phyloP scores from a whole-genome alignment of 1,140 invertebrate species.

The Drosophila simulans region DNA sequence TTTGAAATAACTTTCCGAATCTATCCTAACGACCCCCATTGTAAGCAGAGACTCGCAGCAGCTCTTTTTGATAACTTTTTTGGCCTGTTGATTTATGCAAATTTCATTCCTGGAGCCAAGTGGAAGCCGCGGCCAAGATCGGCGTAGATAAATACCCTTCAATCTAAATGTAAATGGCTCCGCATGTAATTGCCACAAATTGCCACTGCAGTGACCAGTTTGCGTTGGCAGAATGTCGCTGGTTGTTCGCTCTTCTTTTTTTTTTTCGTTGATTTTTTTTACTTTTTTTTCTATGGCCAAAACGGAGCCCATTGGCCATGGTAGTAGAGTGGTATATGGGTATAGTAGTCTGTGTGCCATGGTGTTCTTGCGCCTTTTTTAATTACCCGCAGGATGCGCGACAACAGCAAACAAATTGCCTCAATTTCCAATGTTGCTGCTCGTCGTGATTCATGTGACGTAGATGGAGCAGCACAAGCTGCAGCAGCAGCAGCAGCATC shows the following conservation, averaged over 20 bases:
- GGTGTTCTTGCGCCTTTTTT: constrained; percentile 82
- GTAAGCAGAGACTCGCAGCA: constrained; percentile 1
- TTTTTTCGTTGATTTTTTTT: not conserved
- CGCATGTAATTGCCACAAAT: constrained; percentile 84
- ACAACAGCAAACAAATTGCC: constrained; percentile 84
- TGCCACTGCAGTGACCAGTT: constrained; percentile 83
- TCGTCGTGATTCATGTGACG: constrained; percentile 81
- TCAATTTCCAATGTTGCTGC: constrained; percentile 81
- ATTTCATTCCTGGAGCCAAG: constrained; percentile 43
- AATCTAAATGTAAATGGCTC: constrained; percentile 84
- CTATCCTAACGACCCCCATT: not conserved
- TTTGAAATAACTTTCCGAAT: not conserved
- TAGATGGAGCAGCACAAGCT: constrained; percentile 51
- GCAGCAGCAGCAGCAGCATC: constrained; percentile 32
- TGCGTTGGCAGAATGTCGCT: constrained; percentile 56
- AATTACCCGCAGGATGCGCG: constrained; percentile 83
- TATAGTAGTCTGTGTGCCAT: constrained; percentile 30
- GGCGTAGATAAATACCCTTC: constrained; percentile 79
- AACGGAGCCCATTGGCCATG: constrained; percentile 36
- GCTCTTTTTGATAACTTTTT: constrained; percentile 38
- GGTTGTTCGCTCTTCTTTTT: constrained; percentile 13
- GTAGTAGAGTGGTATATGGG: constrained; percentile 7
- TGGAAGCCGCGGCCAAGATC: constrained; percentile 35
- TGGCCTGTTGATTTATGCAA: constrained; percentile 54
- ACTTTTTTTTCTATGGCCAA: constrained; percentile 39